These are phyloP conservation scores for Papilio glaucus DNA, from an alignment of 1,140 invertebrate species.

Conservation along the genomic window DNA sequence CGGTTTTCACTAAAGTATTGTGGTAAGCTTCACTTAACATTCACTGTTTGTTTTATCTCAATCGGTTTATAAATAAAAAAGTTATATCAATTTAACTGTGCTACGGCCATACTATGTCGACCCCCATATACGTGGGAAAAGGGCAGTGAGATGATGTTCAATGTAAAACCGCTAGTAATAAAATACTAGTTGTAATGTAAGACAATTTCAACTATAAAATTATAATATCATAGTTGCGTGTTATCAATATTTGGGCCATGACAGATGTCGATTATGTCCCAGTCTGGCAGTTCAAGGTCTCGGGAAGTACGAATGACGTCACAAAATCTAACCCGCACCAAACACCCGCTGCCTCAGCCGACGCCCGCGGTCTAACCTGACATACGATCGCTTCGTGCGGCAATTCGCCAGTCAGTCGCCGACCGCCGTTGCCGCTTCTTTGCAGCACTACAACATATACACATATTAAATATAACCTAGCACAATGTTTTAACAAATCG, in stretches of 20 bases:
- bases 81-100: too few species aligned
- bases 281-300: constrained; percentile 18
- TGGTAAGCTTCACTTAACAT: too few species aligned
- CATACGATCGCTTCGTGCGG: neutral
- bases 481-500: constrained; percentile 21
- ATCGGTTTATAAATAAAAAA: too few species aligned
- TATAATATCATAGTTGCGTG: neutral
- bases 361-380: constrained; percentile 4
- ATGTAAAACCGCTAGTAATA: too few species aligned
- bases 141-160: too few species aligned
- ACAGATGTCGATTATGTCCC: constrained; percentile 10
- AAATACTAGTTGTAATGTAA: too few species aligned
- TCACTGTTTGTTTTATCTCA: too few species aligned
- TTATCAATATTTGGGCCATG: neutral
- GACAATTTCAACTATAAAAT: neutral
- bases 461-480: constrained; percentile 13
- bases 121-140: too few species aligned
- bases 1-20: too few species aligned
- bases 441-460: constrained; percentile 3
- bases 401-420: neutral
- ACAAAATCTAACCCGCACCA: constrained; percentile 17
- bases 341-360: constrained; percentile 11
- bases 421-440: constrained; percentile 14
- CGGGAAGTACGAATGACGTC: constrained; percentile 12
- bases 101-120: too few species aligned